Conservation (phyloP, 2,888 invertebrate species). For the Branchipolynoe longqiensis region DNA sequence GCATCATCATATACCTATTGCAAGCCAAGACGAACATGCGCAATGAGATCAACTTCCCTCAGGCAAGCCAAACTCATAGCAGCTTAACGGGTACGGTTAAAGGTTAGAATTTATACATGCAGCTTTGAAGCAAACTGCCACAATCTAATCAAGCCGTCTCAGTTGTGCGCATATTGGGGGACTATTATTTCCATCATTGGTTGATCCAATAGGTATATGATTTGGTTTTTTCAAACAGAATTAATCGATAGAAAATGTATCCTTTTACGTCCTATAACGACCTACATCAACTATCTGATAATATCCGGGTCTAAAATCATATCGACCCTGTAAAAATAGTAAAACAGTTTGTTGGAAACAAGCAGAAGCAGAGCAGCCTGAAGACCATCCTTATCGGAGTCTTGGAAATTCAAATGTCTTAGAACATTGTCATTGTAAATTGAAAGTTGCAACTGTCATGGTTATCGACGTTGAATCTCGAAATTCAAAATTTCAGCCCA, state of each 20-base stretch:
- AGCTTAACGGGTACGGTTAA: no score
- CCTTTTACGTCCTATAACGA: constrained; percentile 25
- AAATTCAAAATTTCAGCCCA: background rate
- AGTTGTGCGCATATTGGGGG: no score
- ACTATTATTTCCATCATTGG: background rate
- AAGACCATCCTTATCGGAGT: background rate
- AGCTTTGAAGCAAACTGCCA: no score
- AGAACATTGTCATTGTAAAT: background rate
- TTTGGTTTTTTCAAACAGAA: constrained; percentile 30
- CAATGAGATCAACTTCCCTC: no score
- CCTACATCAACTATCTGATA: constrained; percentile 64
- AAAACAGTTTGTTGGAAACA: constrained; percentile 20
- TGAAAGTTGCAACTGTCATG: background rate
- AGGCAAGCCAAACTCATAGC: no score
- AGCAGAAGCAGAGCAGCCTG: background rate
- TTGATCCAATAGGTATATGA: constrained; percentile 53
- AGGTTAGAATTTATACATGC: no score
- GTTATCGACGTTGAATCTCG: background rate
- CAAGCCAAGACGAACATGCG: constrained; percentile 49
- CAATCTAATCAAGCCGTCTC: no score
- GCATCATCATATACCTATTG: constrained; percentile 47
- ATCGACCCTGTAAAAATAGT: constrained; percentile 58
- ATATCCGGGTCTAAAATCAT: constrained; percentile 64
- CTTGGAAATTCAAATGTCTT: background rate
- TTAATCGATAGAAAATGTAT: background rate